Evolutionary conservation across 2,888 invertebrate species (phyloP).

Genomic region (Agrotis exclamationis): DNA sequence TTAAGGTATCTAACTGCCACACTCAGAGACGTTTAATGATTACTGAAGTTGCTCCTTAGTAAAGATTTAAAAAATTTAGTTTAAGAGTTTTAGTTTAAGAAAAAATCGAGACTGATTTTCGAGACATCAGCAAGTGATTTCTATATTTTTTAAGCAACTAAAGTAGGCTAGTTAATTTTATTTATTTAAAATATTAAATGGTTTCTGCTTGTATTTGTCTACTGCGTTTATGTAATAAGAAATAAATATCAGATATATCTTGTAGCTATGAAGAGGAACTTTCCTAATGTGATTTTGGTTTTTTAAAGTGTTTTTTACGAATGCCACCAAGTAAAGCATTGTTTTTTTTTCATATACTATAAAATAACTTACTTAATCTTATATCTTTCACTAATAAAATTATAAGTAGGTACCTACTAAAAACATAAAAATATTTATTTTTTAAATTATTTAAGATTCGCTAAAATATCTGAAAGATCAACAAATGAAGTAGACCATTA

Average conservation of each 20-base stretch:
- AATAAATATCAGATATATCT: conserved; percentile 58
- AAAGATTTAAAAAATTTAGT: too few relatives aligned
- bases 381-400: conserved; percentile 32
- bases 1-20: neutral
- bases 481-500: conserved; percentile 67
- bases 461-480: conserved; percentile 72
- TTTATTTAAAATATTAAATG: neutral
- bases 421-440: conserved; percentile 42
- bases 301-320: conserved; percentile 46
- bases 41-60: too few relatives aligned
- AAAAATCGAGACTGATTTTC: neutral
- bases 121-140: neutral
- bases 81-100: neutral
- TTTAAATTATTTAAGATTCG: conserved; percentile 64
- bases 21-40: too few relatives aligned
- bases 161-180: too few relatives aligned
- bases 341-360: conserved; percentile 29
- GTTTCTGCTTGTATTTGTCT: conserved; percentile 32
- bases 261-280: conserved; percentile 64
- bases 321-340: conserved; percentile 39
- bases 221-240: conserved; percentile 28
- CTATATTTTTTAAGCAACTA: neutral
- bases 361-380: conserved; percentile 51
- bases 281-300: conserved; percentile 56
- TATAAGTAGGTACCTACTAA: conserved; percentile 38